These are phyloP conservation scores for Bos indicus DNA, from an alignment of 2,113 vertebrate species.

Conservation along the genomic window DNA sequence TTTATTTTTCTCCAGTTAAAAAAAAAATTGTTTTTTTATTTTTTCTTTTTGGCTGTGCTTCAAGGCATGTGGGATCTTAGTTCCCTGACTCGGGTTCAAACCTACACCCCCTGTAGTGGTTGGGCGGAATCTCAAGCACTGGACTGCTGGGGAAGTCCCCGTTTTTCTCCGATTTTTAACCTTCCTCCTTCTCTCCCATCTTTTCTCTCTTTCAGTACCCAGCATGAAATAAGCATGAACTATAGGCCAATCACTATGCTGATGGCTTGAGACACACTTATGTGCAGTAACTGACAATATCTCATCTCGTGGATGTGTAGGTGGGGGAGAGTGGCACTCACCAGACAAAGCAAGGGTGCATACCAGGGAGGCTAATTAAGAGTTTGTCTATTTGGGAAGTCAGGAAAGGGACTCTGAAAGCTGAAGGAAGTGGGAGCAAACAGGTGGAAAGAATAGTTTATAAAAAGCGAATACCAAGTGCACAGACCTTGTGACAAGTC, in stretches of 20 bases:
- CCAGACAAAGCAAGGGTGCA: not conserved
- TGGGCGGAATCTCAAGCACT: not conserved
- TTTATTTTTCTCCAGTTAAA: not conserved
- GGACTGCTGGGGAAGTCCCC: not conserved
- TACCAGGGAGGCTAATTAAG: no score
- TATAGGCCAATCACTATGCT: not conserved
- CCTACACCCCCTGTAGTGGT: not conserved
- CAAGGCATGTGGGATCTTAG: not conserved
- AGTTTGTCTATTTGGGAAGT: not conserved
- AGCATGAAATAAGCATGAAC: not conserved
- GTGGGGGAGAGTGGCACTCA: not conserved
- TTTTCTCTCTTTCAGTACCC: not conserved
- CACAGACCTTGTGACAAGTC: not conserved
- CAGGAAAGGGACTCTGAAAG: not conserved
- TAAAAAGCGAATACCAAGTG: not conserved
- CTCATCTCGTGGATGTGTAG: not conserved
- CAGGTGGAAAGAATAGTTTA: not conserved
- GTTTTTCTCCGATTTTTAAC: not conserved
- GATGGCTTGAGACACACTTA: not conserved
- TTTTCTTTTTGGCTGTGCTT: not conserved
- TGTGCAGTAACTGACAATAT: not conserved
- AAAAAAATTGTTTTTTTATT: not conserved
- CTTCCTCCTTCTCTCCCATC: not conserved
- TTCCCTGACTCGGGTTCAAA: not conserved
- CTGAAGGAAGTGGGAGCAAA: not conserved